A percentile compares a stretch with the other conserved stretches of the same genome.
Evolutionary conservation across 2,797 vertebrate species (phyloP).

Genomic region (Vipera latastei): DNA sequence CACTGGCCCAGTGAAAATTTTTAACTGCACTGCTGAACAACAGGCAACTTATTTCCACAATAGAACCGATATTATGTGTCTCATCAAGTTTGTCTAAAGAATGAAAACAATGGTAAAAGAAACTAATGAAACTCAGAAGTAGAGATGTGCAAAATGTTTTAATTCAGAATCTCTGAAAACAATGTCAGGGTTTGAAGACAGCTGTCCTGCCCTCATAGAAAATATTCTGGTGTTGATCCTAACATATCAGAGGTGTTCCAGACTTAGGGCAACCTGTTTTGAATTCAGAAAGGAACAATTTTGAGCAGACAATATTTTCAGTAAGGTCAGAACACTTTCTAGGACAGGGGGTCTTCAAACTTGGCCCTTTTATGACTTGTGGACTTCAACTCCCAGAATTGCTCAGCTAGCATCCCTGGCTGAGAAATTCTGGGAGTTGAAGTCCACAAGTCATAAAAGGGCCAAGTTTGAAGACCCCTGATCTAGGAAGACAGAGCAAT

Average conservation of each 20-base stretch:
- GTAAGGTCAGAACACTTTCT: neutral
- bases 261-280: neutral
- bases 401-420: no score
- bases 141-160: neutral
- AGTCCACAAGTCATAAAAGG: no score
- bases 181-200: neutral
- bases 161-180: neutral
- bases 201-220: neutral
- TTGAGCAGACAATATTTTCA: neutral
- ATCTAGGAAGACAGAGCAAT: neutral
- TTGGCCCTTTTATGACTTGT: no score
- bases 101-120: neutral
- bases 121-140: neutral
- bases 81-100: neutral
- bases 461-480: no score
- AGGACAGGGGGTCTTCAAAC: no score
- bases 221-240: neutral
- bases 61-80: neutral
- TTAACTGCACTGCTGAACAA: neutral
- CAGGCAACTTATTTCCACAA: neutral
- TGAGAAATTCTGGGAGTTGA: no score
- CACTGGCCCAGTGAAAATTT: neutral
- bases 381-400: no score
- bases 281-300: neutral
- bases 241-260: neutral